These are phyloP conservation scores for Dromiciops gliroides DNA, from an alignment of 2,113 vertebrate genomes.

Conservation along the genomic window DNA sequence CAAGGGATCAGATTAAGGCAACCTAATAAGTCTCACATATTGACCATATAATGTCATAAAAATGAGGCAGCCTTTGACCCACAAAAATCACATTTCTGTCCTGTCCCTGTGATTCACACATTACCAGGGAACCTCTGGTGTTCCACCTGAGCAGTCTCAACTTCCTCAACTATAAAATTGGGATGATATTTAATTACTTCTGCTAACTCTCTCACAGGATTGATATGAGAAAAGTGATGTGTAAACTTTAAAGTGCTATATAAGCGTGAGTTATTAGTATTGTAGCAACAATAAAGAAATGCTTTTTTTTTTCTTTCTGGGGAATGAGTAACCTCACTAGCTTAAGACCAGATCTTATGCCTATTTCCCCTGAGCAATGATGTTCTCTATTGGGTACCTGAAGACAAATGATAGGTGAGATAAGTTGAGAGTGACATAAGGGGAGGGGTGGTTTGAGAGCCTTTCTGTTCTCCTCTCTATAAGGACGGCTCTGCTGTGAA, in stretches of 20 bases:
- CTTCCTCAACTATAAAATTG: not conserved
- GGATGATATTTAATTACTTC: not conserved
- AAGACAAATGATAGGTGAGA: not conserved
- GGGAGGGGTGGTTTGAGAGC: not conserved
- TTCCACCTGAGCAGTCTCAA: not conserved
- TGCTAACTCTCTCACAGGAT: not conserved
- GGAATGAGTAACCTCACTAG: not conserved
- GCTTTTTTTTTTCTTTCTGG: not conserved
- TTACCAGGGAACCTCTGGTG: not conserved
- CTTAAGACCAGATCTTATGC: not conserved
- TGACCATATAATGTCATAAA: no score
- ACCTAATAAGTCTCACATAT: not conserved
- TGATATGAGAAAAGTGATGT: not conserved
- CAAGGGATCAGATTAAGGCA: not conserved
- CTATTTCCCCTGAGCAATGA: not conserved
- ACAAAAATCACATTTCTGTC: not conserved
- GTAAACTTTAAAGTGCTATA: not conserved
- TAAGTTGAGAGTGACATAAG: not conserved
- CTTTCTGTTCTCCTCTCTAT: not conserved
- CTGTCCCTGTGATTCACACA: not conserved
- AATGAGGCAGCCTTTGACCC: not conserved
- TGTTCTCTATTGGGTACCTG: not conserved
- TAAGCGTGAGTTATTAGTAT: no score
- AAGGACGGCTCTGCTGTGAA: not conserved
- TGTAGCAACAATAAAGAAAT: not conserved